Base-by-base conservation (phyloP, 2,888 invertebrate species). In the Sturmia bella region DNA sequence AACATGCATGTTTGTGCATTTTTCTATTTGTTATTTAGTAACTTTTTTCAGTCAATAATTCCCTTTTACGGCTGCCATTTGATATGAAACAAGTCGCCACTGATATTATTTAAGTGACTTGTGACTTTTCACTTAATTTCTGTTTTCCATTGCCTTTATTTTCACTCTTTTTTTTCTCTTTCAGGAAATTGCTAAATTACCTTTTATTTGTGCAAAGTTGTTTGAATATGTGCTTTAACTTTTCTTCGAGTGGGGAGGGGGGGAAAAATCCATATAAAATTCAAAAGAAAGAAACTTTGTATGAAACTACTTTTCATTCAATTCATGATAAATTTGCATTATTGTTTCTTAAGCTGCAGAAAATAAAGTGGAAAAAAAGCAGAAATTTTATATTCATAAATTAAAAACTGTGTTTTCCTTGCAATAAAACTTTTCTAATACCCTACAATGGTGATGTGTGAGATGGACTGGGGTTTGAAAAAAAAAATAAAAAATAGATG, bases 151-250 rank as follows among this genome's bases (percentile, higher is more conserved):
- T 48, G n/a, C 19, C 7, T 41, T 32, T 15, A 56, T 39, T 41
- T 32, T 15, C 48, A 39, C 32, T 37, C 12, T 13, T 43, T 64
- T 61, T 45, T 27, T 43, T 61, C 48, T 56, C n/a, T n/a, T n/a
- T 1, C 45, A 69, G 80, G 80, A 80, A 74, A 80, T 80, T 74
- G 69, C 69, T 61, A 74, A 63, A 80, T 74, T 63, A 56, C 74
- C 68, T 68, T 24, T 63, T 68, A 63, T 69, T 74, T 74, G 69
- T 69, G 45, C 32, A 69, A 57, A 68, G 24, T 69, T 74, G 48
- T 15, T 27, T 45, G 37, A 68, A 75, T 54, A 37, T 61, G 17
- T 54, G 37, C 45, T 41, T 27, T 0, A 56, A 52, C 27, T 27
- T 43, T 27, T 56, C n/a, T 32, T 68, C 24, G 24, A 66, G 39